These are phyloP conservation scores for Cochlearius cochlearius DNA, from an alignment of 2,113 vertebrate genomes.

Conservation along the genomic window DNA sequence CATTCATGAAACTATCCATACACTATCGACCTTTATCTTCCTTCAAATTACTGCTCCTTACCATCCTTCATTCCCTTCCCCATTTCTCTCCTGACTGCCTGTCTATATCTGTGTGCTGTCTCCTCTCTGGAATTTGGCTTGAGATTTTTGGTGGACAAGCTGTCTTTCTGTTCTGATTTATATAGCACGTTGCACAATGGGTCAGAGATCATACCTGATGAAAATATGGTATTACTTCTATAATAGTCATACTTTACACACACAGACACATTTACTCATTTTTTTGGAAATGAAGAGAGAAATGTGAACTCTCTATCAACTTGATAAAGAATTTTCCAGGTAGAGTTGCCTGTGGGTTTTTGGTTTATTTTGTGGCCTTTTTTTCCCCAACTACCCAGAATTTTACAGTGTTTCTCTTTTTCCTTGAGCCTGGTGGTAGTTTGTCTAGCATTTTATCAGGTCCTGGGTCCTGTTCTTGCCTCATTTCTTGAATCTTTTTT, in stretches of 20 bases:
- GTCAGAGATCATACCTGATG: neutral
- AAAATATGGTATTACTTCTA: neutral
- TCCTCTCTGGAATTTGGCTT: neutral
- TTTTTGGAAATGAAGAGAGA: neutral
- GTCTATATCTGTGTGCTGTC: neutral
- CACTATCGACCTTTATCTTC: neutral
- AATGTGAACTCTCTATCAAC: neutral
- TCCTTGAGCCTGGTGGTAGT: neutral
- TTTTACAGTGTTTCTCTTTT: neutral
- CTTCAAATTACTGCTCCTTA: neutral
- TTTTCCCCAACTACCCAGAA: neutral
- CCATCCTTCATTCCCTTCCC: neutral
- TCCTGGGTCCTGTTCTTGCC: neutral
- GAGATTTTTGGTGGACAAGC: neutral
- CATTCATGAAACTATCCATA: neutral
- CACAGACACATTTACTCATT: neutral
- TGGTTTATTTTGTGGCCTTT: neutral
- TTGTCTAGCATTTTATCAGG: neutral
- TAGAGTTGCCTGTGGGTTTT: neutral
- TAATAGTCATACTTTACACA: neutral
- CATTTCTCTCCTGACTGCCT: neutral
- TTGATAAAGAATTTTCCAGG: neutral
- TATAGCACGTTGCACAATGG: neutral
- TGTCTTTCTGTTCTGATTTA: neutral
- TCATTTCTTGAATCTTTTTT: neutral